These are phyloP conservation scores for Aplocera efformata DNA, from an alignment of 2,888 invertebrate species.

Conservation along the genomic window DNA sequence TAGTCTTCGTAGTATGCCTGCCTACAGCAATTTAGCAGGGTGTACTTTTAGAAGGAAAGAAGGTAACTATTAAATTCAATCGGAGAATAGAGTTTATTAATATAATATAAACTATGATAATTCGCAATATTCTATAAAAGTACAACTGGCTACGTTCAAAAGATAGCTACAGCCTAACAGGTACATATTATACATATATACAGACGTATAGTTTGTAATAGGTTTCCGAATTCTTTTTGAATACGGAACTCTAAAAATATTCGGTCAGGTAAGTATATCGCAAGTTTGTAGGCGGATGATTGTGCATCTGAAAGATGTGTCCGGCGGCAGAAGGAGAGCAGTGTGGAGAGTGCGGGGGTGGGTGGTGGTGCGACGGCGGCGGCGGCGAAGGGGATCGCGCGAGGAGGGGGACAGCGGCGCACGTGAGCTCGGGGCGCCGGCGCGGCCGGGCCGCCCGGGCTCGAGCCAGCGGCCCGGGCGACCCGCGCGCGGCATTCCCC, in stretches of 20 bases:
- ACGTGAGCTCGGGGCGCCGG: slow-evolving; percentile 68
- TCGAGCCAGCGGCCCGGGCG: slow-evolving; percentile 50
- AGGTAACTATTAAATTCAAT: slow-evolving; percentile 32
- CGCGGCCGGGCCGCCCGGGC: slow-evolving; percentile 72
- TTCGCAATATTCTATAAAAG: no score
- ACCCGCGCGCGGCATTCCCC: slow-evolving; percentile 65
- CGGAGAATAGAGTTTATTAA: no score
- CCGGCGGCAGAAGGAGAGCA: slow-evolving; percentile 41
- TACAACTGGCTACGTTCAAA: no score
- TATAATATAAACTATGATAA: no score
- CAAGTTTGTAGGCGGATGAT: slow-evolving; percentile 66
- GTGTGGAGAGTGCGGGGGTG: slow-evolving; percentile 32
- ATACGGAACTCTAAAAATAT: slow-evolving; percentile 43
- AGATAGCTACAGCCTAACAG: no score
- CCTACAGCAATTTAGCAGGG: no score
- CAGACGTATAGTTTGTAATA: no score
- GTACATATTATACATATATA: no score
- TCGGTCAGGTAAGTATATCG: slow-evolving; percentile 37
- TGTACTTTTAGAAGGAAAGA: slow-evolving; percentile 8
- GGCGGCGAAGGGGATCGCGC: slow-evolving; percentile 41
- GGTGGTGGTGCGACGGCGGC: no score
- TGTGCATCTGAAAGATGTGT: slow-evolving; percentile 69
- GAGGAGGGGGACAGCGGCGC: slow-evolving; percentile 56
- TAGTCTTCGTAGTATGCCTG: slow-evolving; percentile 16
- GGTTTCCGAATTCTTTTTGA: no score